Evolutionary conservation across 1,140 invertebrate species (phyloP), one percentile per base, ranked within the genome.

Genomic region (Sitobion miscanthi): DNA sequence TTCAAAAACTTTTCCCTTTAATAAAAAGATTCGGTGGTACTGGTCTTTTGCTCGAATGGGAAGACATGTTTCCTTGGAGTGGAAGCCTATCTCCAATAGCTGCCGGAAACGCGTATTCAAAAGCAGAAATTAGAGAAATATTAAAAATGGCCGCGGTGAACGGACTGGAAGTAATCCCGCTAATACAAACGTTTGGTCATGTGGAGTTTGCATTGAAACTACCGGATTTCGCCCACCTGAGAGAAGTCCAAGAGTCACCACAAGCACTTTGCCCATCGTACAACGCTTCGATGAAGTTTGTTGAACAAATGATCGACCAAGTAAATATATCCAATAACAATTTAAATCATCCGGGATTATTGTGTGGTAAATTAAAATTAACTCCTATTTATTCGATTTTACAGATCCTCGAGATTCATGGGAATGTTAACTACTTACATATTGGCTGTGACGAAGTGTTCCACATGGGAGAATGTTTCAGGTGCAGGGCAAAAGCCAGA

Each of bases 61-160:
- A 99, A 96, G 99, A 99, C 94, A 99, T 99, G 98, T 99, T 99
- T 95, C 99, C 99, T 0, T 99, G 97, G 95, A 96, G 95, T 45
- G 98, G 97, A 1, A 95, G 95, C 1, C 95, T 99, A 8, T 95
- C 94, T 6, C 94, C 95, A 90, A 95, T 99, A 17, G 96, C 96
- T 2, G 97, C 98, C 8, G 95, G 95, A 54, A 98, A 99, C 96
- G 96, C 97, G 90, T 99, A 99, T 95, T 96, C 96, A 0, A 96
- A 95, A 94, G 95, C 95, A 62, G 97, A 99, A 94, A 96, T 99
- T 2, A 94, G 94, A 30, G 95, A 96, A 35, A 96, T 98, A 93
- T 95, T 97, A 77, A 95, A 96, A 69, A 94, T 96, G 45, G 97
- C 97, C 0, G 96, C 96, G 91, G 96, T 96, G 21, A 96, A 96